These are phyloP conservation scores for Meliscaeva auricollis DNA, from an alignment of 2,888 invertebrate species.

Conservation along the genomic window DNA sequence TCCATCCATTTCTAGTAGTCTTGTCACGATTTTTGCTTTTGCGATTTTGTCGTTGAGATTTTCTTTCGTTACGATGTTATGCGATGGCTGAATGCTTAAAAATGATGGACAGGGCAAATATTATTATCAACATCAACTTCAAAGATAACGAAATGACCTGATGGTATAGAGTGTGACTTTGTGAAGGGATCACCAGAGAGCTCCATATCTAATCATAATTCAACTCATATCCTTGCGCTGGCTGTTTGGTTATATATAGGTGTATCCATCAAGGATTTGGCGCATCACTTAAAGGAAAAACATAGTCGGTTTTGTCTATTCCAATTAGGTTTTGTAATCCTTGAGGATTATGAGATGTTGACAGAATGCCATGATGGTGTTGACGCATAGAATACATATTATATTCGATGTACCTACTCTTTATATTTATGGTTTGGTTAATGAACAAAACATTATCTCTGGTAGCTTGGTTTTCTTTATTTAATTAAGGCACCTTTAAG, in stretches of 20 bases:
- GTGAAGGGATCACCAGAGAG: not conserved
- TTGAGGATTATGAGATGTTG: conserved; percentile 50
- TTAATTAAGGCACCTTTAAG: too few relatives aligned
- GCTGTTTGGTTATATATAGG: conserved; percentile 39
- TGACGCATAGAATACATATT: not conserved
- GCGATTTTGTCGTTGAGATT: conserved; percentile 62
- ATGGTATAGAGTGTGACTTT: not conserved
- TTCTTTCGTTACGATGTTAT: conserved; percentile 36
- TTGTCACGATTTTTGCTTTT: conserved; percentile 69
- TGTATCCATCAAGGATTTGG: conserved; percentile 42
- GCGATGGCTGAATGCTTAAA: conserved; percentile 66
- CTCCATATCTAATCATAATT: conserved; percentile 67
- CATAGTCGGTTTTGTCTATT: conserved; percentile 42
- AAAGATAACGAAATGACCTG: conserved; percentile 70
- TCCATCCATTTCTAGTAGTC: conserved; percentile 49
- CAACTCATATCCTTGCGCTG: conserved; percentile 50
- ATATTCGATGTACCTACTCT: not conserved
- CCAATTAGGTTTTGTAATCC: conserved; percentile 69
- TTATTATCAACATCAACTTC: conserved; percentile 71
- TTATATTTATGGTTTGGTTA: too few relatives aligned
- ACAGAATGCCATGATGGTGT: not conserved
- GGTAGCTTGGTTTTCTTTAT: too few relatives aligned
- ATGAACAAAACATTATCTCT: too few relatives aligned
- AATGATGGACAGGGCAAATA: conserved; percentile 74
- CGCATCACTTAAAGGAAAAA: conserved; percentile 35